Conservation (phyloP, 2,888 invertebrate genomes). For the Amiota minor region DNA sequence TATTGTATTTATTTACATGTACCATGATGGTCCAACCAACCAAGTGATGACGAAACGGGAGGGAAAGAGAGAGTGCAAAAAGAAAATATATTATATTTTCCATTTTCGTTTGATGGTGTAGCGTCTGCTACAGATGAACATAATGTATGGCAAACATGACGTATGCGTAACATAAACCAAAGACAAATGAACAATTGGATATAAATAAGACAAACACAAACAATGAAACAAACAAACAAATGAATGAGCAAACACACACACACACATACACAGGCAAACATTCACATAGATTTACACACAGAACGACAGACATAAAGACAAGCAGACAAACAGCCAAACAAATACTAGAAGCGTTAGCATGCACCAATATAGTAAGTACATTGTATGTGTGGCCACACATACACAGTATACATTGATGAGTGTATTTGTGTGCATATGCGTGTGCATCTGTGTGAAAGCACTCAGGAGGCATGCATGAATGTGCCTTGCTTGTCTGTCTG, state of each 20-base stretch:
- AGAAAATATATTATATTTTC: constrained; percentile 37
- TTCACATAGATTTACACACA: constrained; percentile 12
- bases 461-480: too few species aligned
- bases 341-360: too few species aligned
- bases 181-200: constrained; percentile 67
- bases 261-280: constrained; percentile 34
- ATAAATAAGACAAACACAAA: constrained; percentile 56
- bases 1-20: neutral
- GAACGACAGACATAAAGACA: neutral
- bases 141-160: constrained; percentile 63
- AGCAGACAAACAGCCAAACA: constrained; percentile 15
- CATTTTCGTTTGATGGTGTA: constrained; percentile 13
- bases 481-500: constrained; percentile 1
- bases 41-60: constrained; percentile 34
- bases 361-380: too few species aligned
- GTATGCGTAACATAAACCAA: constrained; percentile 68
- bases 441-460: too few species aligned
- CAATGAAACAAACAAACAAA: too few species aligned
- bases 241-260: constrained; percentile 46
- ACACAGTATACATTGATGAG: too few species aligned
- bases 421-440: too few species aligned
- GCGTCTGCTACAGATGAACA: constrained; percentile 26
- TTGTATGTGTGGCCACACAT: too few species aligned
- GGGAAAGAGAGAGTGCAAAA: constrained; percentile 9
- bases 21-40: constrained; percentile 42